These are phyloP conservation scores for Pseudoatta argentina DNA, from an alignment of 1,140 invertebrate species.

Conservation along the genomic window DNA sequence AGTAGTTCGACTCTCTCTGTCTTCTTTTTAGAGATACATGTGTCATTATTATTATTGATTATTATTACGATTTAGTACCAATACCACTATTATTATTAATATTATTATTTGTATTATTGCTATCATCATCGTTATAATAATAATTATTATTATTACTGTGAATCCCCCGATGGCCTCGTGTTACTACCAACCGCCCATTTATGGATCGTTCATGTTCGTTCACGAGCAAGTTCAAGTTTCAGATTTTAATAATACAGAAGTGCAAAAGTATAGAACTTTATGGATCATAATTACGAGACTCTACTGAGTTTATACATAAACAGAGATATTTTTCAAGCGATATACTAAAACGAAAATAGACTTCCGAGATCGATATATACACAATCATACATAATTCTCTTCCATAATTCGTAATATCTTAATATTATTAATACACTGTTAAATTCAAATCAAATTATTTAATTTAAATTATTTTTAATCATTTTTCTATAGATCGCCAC, in stretches of 20 bases:
- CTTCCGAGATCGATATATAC: not conserved
- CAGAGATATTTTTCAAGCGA: not conserved
- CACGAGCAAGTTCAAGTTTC: not conserved
- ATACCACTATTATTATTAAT: constrained; percentile 83
- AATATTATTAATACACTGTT: no score
- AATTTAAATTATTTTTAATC: no score
- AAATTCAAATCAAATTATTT: no score
- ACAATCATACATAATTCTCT: not conserved
- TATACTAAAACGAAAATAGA: not conserved
- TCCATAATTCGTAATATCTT: not conserved
- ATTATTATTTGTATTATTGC: constrained; percentile 85
- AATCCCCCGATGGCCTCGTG: constrained; percentile 28
- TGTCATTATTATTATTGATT: constrained; percentile 82
- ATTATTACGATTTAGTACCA: constrained; percentile 80
- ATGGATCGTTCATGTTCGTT: not conserved
- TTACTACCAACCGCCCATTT: constrained; percentile 28
- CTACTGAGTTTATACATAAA: not conserved
- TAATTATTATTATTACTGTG: constrained; percentile 85
- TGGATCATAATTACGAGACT: not conserved
- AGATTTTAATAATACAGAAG: not conserved
- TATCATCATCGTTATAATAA: constrained; percentile 85
- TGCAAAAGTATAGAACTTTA: not conserved
- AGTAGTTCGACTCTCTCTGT: constrained; percentile 73
- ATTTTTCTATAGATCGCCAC: no score
- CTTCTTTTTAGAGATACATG: constrained; percentile 75